These are phyloP conservation scores for Protophormia terraenovae DNA, from an alignment of 2,888 invertebrate genomes.

Conservation along the genomic window DNA sequence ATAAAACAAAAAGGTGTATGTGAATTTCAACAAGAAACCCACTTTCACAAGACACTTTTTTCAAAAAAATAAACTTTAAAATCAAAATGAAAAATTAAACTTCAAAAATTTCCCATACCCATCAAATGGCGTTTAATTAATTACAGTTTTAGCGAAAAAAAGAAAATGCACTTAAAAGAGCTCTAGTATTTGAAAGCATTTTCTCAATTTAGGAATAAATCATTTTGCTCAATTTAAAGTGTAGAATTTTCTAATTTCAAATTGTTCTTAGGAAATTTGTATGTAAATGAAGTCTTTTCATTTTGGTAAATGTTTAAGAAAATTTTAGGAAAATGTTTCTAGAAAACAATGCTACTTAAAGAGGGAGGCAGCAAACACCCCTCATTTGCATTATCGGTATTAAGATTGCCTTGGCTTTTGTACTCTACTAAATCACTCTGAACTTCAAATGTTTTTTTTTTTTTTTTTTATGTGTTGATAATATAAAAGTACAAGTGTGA, in stretches of 20 bases:
- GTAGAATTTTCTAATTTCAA: not conserved
- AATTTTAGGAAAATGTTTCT: not conserved
- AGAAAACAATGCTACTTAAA: not conserved
- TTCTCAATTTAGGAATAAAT: not conserved
- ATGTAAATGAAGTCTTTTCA: not conserved
- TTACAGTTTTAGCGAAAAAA: not conserved
- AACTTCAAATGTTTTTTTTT: constrained; percentile 17
- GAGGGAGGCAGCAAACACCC: not conserved
- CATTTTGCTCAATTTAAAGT: not conserved
- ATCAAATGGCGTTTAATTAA: not conserved
- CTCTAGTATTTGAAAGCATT: too few species aligned
- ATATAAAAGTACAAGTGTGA: constrained; percentile 29
- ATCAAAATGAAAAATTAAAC: not conserved
- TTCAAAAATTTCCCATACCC: not conserved
- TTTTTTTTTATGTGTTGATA: not conserved
- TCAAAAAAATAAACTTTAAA: not conserved
- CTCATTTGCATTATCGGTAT: not conserved
- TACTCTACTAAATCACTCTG: constrained; percentile 1
- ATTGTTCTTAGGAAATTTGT: not conserved
- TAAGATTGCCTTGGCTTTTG: not conserved
- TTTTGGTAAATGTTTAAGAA: not conserved
- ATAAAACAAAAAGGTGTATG: not conserved
- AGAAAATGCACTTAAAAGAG: not conserved
- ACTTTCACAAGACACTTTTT: constrained; percentile 1
- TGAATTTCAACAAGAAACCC: not conserved